Percentiles rank a stretch among this genome's conserved stretches.
Conservation (phyloP, 2,888 invertebrate species). For the Harpalus rufipes region DNA sequence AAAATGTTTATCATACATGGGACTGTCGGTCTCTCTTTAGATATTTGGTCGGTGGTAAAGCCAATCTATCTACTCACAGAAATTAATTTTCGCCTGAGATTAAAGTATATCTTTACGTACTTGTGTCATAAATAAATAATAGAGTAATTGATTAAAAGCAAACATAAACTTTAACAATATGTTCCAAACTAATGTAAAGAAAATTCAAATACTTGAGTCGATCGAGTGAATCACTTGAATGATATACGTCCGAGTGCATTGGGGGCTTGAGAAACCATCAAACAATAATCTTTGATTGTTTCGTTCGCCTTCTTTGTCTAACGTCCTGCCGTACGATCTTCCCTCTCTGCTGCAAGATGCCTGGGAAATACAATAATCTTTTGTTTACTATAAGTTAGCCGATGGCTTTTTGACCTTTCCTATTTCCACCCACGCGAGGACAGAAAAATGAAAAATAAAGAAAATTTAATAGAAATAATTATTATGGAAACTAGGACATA, state of each 20-base stretch:
- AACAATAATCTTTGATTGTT: slow-evolving; percentile 63
- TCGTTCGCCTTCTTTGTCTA: slow-evolving; percentile 21
- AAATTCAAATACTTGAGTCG: slow-evolving; percentile 40
- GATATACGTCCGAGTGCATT: slow-evolving; percentile 35
- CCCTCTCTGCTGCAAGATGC: slow-evolving; percentile 14
- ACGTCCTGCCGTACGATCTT: neutral
- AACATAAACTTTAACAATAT: slow-evolving; percentile 5
- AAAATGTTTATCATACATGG: too few species aligned
- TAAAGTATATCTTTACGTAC: too few species aligned
- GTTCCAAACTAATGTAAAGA: slow-evolving; percentile 24
- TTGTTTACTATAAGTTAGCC: slow-evolving; percentile 63
- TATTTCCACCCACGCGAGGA: neutral
- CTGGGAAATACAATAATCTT: slow-evolving; percentile 64
- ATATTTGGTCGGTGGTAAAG: too few species aligned
- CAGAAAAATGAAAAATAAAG: neutral
- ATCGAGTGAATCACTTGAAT: slow-evolving; percentile 41
- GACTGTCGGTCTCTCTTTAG: too few species aligned
- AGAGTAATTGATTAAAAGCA: neutral
- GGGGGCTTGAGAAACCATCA: slow-evolving; percentile 47
- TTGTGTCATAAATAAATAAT: neutral
- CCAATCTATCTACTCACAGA: too few species aligned
- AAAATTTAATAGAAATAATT: neutral
- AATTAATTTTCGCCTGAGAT: too few species aligned
- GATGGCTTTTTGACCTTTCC: slow-evolving; percentile 33
- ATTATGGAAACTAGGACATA: too few species aligned